These are phyloP conservation scores for Geococcyx californianus DNA, from an alignment of 2,113 vertebrate genomes.

Conservation along the genomic window DNA sequence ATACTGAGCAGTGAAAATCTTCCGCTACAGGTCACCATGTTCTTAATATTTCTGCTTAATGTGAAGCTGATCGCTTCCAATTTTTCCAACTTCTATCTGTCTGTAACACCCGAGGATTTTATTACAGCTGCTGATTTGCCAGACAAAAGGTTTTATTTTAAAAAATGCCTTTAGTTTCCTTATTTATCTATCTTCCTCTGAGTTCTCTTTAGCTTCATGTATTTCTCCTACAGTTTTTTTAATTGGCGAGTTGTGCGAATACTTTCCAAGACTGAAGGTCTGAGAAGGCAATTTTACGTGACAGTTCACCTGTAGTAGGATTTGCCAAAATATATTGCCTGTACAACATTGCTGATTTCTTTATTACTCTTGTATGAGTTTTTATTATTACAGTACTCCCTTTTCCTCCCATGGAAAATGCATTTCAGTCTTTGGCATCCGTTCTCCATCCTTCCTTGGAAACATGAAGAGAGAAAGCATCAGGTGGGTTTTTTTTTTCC, in stretches of 20 bases:
- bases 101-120: neutral
- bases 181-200: neutral
- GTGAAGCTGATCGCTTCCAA: neutral
- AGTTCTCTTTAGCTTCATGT: neutral
- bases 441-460: conserved; percentile 30
- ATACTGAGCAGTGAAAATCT: neutral
- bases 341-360: neutral
- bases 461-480: conserved; percentile 6
- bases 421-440: conserved; percentile 62
- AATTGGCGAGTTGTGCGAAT: neutral
- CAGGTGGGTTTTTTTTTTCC: neutral
- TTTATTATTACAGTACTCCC: conserved; percentile 56
- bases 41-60: neutral
- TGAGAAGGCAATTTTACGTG: neutral
- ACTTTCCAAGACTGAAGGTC: neutral
- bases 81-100: neutral
- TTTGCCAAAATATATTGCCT: conserved; percentile 5
- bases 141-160: neutral
- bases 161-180: neutral
- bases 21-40: neutral
- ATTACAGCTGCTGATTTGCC: neutral
- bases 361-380: conserved; percentile 19
- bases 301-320: neutral
- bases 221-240: neutral
- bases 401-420: conserved; percentile 68